phyloP scores from a whole-genome alignment of 1,140 invertebrate genomes.

The Neodiprion lecontei region DNA sequence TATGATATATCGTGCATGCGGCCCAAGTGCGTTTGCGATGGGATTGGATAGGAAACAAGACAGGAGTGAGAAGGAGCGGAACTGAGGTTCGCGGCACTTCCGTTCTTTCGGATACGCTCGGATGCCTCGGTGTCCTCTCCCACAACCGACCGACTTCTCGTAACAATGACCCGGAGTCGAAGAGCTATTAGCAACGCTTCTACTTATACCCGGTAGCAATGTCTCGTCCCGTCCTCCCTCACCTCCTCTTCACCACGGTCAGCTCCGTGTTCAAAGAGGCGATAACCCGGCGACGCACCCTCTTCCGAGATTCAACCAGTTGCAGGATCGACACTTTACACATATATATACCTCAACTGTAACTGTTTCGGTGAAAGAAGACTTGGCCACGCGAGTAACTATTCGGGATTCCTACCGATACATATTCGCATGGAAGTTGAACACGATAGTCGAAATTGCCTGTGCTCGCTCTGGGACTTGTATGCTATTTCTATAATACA shows the following conservation, averaged over 20 bases:
- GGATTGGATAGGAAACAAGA: conserved; percentile 42
- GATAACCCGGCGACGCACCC: conserved; percentile 3
- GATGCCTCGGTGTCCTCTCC: conserved; percentile 52
- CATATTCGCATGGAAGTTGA: too few species aligned
- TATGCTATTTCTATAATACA: too few species aligned
- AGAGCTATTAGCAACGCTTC: conserved; percentile 23
- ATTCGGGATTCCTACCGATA: too few species aligned
- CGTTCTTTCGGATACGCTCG: conserved; percentile 57
- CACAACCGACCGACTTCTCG: conserved; percentile 34
- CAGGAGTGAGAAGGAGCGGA: conserved; percentile 51
- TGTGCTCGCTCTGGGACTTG: too few species aligned
- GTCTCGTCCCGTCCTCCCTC: not conserved
- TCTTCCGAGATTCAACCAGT: not conserved
- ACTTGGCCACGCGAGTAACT: too few species aligned
- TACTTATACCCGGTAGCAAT: conserved; percentile 33
- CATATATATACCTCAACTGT: too few species aligned
- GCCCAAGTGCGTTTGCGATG: conserved; percentile 15
- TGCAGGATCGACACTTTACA: not conserved
- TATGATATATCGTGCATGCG: conserved; percentile 15
- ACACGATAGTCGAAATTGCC: too few species aligned
- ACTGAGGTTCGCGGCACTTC: conserved; percentile 58
- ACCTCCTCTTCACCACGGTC: not conserved
- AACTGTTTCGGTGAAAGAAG: too few species aligned
- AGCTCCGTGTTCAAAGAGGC: not conserved
- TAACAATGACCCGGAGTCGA: conserved; percentile 22